phyloP scores from a whole-genome alignment of 1,140 invertebrate genomes.

The Pogonus chalceus region DNA sequence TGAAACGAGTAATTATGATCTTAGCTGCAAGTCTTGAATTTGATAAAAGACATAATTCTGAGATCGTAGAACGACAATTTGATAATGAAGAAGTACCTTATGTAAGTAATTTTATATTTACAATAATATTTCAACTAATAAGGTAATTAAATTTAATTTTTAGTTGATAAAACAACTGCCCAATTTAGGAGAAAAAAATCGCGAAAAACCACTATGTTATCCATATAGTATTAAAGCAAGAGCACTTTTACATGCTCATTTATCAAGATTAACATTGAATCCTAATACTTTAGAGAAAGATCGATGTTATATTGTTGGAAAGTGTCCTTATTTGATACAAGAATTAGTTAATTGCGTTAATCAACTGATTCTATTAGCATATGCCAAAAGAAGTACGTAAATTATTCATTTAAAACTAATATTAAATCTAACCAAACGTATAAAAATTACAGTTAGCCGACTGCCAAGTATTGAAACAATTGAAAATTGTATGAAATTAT shows the following conservation, averaged over 20 bases:
- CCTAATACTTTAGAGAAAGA: constrained; percentile 74
- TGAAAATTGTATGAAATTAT: constrained; percentile 95
- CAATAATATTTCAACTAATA: background rate
- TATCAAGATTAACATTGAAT: constrained; percentile 72
- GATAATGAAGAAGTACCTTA: constrained; percentile 93
- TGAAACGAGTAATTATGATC: constrained; percentile 94
- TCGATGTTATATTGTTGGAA: constrained; percentile 78
- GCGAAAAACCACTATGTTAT: constrained; percentile 84
- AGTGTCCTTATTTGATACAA: constrained; percentile 91
- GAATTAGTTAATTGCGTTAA: constrained; percentile 96
- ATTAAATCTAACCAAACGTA: too few species aligned
- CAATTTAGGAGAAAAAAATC: constrained; percentile 89
- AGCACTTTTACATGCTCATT: constrained; percentile 88
- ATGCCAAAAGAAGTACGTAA: constrained; percentile 73
- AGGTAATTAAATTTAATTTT: constrained; percentile 21
- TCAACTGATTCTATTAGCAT: constrained; percentile 84
- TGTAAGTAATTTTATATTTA: constrained; percentile 42
- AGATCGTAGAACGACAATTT: constrained; percentile 84
- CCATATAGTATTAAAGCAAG: constrained; percentile 96
- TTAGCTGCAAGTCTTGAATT: constrained; percentile 93
- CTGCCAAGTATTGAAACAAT: constrained; percentile 89
- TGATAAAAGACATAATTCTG: constrained; percentile 85
- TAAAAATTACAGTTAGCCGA: constrained; percentile 50
- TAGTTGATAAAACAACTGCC: constrained; percentile 84
- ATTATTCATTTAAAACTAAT: background rate